Percentiles rank a stretch among this genome's conserved stretches.
Evolutionary conservation across 2,888 invertebrate species (phyloP).

Genomic region (Chloromyia formosa): DNA sequence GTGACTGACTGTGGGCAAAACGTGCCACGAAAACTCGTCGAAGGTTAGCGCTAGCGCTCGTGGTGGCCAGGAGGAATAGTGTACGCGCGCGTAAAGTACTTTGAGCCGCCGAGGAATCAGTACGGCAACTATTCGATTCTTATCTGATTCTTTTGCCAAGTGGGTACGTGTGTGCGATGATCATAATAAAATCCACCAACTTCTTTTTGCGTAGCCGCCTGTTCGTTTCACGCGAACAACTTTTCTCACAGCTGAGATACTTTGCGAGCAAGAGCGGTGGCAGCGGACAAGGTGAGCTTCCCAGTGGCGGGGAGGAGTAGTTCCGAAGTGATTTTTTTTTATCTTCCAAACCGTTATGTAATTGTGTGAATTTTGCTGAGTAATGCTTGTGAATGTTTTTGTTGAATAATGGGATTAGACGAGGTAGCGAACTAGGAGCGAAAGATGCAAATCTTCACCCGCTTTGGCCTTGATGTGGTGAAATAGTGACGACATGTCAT

Average conservation of each 20-base stretch:
- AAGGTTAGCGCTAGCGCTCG: background rate
- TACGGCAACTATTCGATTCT: background rate
- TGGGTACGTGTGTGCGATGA: background rate
- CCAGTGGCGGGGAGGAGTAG: background rate
- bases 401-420: background rate
- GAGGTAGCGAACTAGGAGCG: conserved; percentile 55
- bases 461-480: background rate
- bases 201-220: background rate
- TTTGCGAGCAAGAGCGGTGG: background rate
- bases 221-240: conserved; percentile 7
- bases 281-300: background rate
- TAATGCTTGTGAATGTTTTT: conserved; percentile 33
- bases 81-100: background rate
- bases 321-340: background rate
- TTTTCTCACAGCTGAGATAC: background rate
- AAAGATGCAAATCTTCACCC: background rate
- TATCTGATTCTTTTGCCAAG: no score
- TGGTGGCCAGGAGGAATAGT: background rate
- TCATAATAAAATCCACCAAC: background rate
- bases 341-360: background rate
- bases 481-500: conserved; percentile 13
- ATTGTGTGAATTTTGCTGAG: conserved; percentile 42
- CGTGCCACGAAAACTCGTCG: no score
- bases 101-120: background rate
- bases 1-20: no score